A percentile compares a stretch with the other conserved stretches of the same genome.
phyloP scores from a whole-genome alignment of 2,113 vertebrate genomes.

The Odocoileus hemionus region DNA sequence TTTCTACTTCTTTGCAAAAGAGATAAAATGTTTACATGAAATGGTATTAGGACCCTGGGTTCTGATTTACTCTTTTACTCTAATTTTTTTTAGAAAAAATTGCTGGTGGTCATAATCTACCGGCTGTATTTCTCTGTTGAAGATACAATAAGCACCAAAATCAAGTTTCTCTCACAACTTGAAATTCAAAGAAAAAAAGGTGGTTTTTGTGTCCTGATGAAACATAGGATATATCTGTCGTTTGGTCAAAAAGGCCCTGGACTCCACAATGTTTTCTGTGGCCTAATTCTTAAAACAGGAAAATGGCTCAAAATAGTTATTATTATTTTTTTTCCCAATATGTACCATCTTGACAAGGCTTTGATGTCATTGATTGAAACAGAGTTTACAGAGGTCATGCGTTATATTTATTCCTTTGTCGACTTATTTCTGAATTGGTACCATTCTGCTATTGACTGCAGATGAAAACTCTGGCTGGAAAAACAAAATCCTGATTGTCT shows the following conservation, averaged over 20 bases:
- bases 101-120: slow-evolving; percentile 51
- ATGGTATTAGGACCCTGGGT: not conserved
- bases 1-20: not conserved
- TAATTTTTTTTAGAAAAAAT: slow-evolving; percentile 30
- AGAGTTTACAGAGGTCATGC: slow-evolving; percentile 55
- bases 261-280: slow-evolving; percentile 47
- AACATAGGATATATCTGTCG: slow-evolving; percentile 12
- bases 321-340: slow-evolving; percentile 42
- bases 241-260: slow-evolving; percentile 49
- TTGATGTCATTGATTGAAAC: slow-evolving; percentile 79
- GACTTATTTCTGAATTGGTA: slow-evolving; percentile 66
- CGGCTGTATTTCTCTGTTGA: slow-evolving; percentile 29
- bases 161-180: slow-evolving; percentile 8
- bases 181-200: not conserved
- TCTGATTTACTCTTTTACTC: not conserved
- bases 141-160: slow-evolving; percentile 47
- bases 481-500: slow-evolving; percentile 78
- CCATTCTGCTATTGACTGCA: slow-evolving; percentile 67
- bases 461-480: slow-evolving; percentile 72
- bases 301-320: slow-evolving; percentile 75
- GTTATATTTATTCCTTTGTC: slow-evolving; percentile 70
- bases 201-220: not conserved
- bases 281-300: slow-evolving; percentile 66
- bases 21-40: slow-evolving; percentile 21
- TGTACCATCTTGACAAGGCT: slow-evolving; percentile 94